A percentile compares a stretch with the other conserved stretches of the same genome.
Conservation (phyloP, 1,140 invertebrate genomes). For the Trichonephila clavipes region DNA sequence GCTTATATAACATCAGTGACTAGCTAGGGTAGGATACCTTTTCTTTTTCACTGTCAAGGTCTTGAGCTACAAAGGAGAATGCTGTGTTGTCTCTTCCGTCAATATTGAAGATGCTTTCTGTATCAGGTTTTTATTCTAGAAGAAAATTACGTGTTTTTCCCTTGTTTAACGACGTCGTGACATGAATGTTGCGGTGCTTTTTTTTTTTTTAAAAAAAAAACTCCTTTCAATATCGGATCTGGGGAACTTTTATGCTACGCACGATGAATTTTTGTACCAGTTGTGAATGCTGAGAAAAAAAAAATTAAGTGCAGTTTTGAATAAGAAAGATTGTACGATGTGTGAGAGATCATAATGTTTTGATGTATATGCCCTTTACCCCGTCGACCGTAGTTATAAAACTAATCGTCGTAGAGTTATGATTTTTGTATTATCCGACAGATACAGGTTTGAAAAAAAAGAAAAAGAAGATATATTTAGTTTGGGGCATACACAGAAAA, state of each 20-base stretch:
- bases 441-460: too few species aligned
- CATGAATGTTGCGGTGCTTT: neutral
- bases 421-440: too few species aligned
- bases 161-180: neutral
- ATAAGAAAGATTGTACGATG: too few species aligned
- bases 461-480: too few species aligned
- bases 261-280: neutral
- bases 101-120: neutral
- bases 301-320: neutral
- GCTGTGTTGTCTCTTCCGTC: neutral
- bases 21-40: neutral
- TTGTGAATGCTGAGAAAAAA: neutral
- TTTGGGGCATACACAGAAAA: too few species aligned
- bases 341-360: too few species aligned
- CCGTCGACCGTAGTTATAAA: too few species aligned
- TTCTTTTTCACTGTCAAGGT: conserved; percentile 27
- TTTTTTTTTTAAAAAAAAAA: neutral
- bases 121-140: neutral
- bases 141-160: neutral
- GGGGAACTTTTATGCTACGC: neutral
- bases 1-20: neutral
- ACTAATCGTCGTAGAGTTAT: too few species aligned
- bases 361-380: too few species aligned
- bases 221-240: neutral
- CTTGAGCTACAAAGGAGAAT: neutral